Percentiles rank a stretch among this genome's conserved stretches.
phyloP scores from a whole-genome alignment of 2,797 vertebrate genomes.

The Cuniculus paca region DNA sequence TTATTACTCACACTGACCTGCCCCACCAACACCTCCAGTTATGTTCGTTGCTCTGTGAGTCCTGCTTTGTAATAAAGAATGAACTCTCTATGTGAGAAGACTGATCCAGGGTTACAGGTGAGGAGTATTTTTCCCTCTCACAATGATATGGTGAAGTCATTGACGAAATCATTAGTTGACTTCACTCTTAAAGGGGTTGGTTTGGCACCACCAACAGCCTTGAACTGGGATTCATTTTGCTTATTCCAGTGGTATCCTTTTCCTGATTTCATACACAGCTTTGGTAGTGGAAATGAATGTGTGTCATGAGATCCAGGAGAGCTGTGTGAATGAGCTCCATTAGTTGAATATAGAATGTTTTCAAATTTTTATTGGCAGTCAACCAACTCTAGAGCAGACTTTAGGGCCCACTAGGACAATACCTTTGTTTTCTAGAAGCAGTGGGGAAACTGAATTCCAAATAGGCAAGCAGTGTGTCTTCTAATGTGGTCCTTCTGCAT shows the following conservation, averaged over 20 bases:
- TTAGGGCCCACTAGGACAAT: background rate
- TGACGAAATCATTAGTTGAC: constrained; percentile 34
- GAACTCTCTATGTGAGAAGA: background rate
- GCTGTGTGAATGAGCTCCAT: background rate
- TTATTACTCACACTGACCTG: constrained; percentile 46
- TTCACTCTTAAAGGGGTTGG: constrained; percentile 53
- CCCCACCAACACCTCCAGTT: constrained; percentile 73
- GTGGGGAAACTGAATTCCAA: background rate
- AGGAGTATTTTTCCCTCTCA: constrained; percentile 74
- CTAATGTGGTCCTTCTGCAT: too few relatives aligned
- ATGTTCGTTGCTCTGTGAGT: constrained; percentile 70
- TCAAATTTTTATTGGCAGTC: background rate
- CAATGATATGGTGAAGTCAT: constrained; percentile 74
- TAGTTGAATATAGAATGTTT: constrained; percentile 8
- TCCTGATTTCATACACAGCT: background rate
- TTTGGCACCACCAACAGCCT: constrained; percentile 28
- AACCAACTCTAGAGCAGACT: background rate
- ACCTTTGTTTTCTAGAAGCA: background rate
- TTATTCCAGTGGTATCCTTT: background rate
- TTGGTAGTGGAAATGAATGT: background rate
- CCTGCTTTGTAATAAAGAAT: constrained; percentile 67
- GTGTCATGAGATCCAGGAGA: background rate
- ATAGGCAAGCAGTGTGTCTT: background rate
- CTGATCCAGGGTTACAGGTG: background rate
- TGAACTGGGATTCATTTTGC: constrained; percentile 60